Conservation (phyloP, 2,888 invertebrate species). For the Himalopsyche anomala region DNA sequence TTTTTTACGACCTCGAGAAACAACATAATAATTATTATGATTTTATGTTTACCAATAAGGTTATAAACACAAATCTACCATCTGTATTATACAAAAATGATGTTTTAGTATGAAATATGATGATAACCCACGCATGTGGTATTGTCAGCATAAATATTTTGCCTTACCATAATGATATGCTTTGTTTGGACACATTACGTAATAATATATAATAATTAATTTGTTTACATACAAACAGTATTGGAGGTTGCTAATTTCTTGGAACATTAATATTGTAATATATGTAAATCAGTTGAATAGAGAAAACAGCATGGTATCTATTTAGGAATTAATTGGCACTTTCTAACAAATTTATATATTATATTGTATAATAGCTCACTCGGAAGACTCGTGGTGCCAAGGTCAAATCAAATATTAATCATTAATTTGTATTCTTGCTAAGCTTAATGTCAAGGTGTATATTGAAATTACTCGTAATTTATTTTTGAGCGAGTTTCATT, state of each 20-base stretch:
- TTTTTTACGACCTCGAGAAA: too few relatives aligned
- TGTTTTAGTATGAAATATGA: conserved; percentile 5
- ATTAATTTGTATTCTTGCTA: too few relatives aligned
- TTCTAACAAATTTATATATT: neutral
- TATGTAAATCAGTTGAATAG: neutral
- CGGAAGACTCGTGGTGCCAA: too few relatives aligned
- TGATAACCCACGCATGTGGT: conserved; percentile 4
- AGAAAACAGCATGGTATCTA: neutral
- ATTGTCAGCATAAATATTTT: conserved; percentile 8
- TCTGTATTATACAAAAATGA: neutral
- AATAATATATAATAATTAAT: neutral
- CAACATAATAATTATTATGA: too few relatives aligned
- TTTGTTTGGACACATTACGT: neutral
- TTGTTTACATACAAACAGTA: conserved; percentile 15
- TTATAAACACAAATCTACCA: neutral
- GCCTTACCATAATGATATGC: neutral
- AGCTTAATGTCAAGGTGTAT: too few relatives aligned
- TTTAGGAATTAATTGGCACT: neutral
- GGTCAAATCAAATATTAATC: too few relatives aligned
- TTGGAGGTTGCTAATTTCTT: neutral
- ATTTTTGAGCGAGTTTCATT: too few relatives aligned
- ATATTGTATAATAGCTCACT: too few relatives aligned
- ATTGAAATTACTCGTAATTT: too few relatives aligned
- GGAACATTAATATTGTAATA: conserved; percentile 10
- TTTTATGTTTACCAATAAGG: too few relatives aligned